Conservation (phyloP, 2,113 vertebrate species). For the Salvelinus namaycush region DNA sequence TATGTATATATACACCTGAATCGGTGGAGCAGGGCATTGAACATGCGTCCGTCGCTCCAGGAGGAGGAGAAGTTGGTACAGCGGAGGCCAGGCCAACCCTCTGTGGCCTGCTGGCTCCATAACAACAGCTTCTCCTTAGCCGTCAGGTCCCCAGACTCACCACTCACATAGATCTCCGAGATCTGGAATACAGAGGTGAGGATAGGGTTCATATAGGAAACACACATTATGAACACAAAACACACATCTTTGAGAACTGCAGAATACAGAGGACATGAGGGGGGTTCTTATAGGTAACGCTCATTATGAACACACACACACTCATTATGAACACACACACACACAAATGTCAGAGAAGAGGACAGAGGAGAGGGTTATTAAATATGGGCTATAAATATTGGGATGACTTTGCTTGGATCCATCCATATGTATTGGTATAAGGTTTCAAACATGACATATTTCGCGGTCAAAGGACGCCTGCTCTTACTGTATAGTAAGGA, state of each 20-base stretch:
- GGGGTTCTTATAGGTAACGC: background rate
- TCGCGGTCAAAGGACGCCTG: no score
- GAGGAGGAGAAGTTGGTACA: slow-evolving; percentile 95
- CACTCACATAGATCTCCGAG: slow-evolving; percentile 97
- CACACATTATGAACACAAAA: background rate
- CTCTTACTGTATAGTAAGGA: no score
- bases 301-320: background rate
- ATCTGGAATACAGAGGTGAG: slow-evolving; percentile 75
- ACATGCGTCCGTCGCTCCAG: slow-evolving; percentile 96
- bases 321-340: no score
- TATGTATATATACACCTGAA: slow-evolving; percentile 79
- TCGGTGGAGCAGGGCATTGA: slow-evolving; percentile 97
- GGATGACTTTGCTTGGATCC: no score
- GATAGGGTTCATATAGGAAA: background rate
- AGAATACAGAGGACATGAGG: background rate
- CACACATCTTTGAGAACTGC: slow-evolving; percentile 87
- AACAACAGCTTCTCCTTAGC: slow-evolving; percentile 97
- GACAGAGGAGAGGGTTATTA: no score
- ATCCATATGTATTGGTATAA: no score
- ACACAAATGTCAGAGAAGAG: background rate
- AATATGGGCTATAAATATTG: no score
- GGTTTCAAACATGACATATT: no score
- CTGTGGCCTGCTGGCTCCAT: slow-evolving; percentile 93
- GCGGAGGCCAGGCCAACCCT: slow-evolving; percentile 90
- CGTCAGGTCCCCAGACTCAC: slow-evolving; percentile 93